phyloP scores from a whole-genome alignment of 2,797 vertebrate species.

The Sparidentex hasta region DNA sequence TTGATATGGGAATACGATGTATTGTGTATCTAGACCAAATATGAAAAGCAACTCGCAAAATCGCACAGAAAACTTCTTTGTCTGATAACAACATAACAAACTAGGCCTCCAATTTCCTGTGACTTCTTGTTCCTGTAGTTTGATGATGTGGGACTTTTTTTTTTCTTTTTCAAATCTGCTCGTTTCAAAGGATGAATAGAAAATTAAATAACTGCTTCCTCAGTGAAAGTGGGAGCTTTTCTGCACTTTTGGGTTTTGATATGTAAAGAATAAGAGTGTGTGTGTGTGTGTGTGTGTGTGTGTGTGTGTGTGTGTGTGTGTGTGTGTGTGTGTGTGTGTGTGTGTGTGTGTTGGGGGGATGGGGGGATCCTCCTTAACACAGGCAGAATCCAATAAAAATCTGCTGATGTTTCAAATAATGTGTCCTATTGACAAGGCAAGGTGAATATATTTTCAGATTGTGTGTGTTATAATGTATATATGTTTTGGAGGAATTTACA shows the following conservation, averaged over 20 bases:
- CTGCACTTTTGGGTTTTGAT: not conserved
- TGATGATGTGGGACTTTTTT: not conserved
- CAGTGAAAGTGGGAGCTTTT: not conserved
- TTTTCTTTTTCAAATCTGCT: not conserved
- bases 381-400: not conserved
- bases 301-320: too few relatives aligned
- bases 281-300: too few relatives aligned
- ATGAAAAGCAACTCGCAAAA: not conserved
- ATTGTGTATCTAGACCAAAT: not conserved
- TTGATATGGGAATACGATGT: not conserved
- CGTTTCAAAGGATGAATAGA: not conserved
- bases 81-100: not conserved
- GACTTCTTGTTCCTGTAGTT: not conserved
- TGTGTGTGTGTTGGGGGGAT: too few relatives aligned
- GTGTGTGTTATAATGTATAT: constrained; percentile 19
- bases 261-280: constrained; percentile 2
- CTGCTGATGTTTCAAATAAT: constrained; percentile 17
- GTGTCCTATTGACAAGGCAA: constrained; percentile 14
- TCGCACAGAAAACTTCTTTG: not conserved
- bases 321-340: too few relatives aligned
- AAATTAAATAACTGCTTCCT: not conserved
- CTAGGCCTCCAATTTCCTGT: not conserved
- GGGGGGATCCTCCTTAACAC: not conserved
- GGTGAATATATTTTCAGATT: constrained; percentile 20
- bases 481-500: constrained; percentile 48